Percentiles rank a stretch among this genome's conserved stretches.
Conservation (phyloP, 2,113 vertebrate genomes). For the Ctenomys sociabilis region DNA sequence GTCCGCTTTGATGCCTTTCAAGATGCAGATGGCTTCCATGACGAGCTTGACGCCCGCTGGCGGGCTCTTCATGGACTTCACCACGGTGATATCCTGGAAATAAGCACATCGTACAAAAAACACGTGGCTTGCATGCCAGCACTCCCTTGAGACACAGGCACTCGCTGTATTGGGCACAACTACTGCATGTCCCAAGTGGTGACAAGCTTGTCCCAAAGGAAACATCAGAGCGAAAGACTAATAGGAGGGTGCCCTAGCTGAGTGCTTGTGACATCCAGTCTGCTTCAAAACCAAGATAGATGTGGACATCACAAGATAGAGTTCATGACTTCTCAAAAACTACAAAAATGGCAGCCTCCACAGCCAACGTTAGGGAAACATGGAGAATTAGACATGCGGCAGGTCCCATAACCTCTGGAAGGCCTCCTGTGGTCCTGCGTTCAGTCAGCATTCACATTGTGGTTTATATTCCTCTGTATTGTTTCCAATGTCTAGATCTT, state of each 20-base stretch:
- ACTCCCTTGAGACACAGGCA: background rate
- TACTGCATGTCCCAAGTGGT: background rate
- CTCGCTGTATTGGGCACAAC: background rate
- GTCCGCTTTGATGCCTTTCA: conserved; percentile 94
- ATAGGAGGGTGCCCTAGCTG: background rate
- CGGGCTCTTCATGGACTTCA: conserved; percentile 97
- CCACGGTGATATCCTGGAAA: conserved; percentile 93
- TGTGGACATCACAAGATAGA: background rate
- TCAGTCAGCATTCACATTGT: background rate
- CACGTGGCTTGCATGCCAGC: background rate
- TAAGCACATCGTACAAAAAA: background rate
- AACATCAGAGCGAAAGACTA: background rate
- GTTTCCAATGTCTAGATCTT: background rate
- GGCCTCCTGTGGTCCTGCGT: background rate
- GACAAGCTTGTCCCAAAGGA: background rate
- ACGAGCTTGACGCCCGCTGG: conserved; percentile 93
- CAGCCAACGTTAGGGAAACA: background rate
- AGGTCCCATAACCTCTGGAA: no score
- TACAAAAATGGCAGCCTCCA: background rate
- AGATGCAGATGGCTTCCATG: conserved; percentile 96
- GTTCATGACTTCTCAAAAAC: background rate
- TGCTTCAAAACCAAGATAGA: background rate
- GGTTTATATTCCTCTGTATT: background rate
- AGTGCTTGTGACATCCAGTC: background rate
- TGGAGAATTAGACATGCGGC: background rate